Base-by-base conservation (phyloP, 2,113 vertebrate genomes). In the Chaetorhynchus papuensis region DNA sequence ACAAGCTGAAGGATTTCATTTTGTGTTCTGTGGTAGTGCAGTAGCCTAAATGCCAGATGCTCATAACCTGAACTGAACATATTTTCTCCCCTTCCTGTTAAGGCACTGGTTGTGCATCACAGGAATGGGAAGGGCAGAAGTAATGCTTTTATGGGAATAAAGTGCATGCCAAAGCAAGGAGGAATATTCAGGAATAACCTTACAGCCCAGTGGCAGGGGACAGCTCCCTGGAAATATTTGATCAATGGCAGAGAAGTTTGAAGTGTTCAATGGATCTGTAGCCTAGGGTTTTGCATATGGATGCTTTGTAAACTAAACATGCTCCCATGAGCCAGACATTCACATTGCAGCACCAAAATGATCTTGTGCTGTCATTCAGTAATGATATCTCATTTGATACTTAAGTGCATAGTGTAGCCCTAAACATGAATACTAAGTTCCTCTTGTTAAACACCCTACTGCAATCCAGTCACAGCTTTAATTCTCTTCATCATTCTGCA, bases 341-440 rank as follows among this genome's bases (percentile, higher is more conserved):
- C 87, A 78, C 45, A 27, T 0, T 78, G 69, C 70, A 53, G 56
- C 70, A 85, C 31, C 44, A 61, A 80, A 78, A 91, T 81, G 95
- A 92, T 94, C 82, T 84, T 86, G 52, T 88, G 83, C 66, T 96
- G 94, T 96, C 80, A 57, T 94, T 97, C 94, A 71, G 57, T 93
- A 91, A 95, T 87, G 82, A 92, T 93, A 96, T 65, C 91, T 97
- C 88, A 87, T 92, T 96, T 94, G 93, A 88, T 93, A 94, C 83
- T 92, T 77, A 60, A 82, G 81, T 95, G 81, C 60, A 89, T 44
- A 84, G 60, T 37, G 57, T 76, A 91, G 76, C 87, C 79, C 87
- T 81, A 82, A 96, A 93, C 89, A 93, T 71, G 93, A 96, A 94
- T 96, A 94, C 70, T 78, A 94, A 91, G 56, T 91, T 97, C 27